Evolutionary conservation across 2,888 invertebrate genomes (phyloP), one percentile per base, ranked within the genome.

Genomic region (Ctena decussata): DNA sequence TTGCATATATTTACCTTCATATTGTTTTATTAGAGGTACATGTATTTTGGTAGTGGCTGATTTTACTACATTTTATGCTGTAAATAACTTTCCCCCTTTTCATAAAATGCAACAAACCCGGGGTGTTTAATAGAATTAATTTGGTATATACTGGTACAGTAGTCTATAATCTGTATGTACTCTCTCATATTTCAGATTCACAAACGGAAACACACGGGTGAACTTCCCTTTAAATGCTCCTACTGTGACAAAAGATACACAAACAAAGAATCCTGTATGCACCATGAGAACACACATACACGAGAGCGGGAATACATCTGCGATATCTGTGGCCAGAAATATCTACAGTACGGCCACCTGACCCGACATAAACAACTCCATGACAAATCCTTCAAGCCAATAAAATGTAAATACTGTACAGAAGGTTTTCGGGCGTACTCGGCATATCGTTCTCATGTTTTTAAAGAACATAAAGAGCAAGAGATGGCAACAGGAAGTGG

Each of bases 281-380:
- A 35, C 21, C 65, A 65, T 35, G 65, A 65, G 35, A 65, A 65
- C 65, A 65, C 65, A 12, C 65, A 65, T 18, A 65, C 65, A 21
- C 65, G 65, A 3, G 65, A 32, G 21, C 32, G 21, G 1, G 35
- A 35, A 32, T 65, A 65, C 35, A 35, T 65, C 32, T 65, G 65
- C 21, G 65, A 65, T 18, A 32, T 65, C 1, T 65, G 65, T 65
- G 65, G 65, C 2, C 65, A 65, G 65, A 65, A 11, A 35, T 65
- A 65, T 35, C 65, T 65, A 65, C 65, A 65, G 35, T 65, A 65
- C 21, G 65, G 65, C 35, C 65, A 65, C 24, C 35, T 65, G 18
- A 6, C 65, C 3, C 65, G 65, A 5, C 65, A 65, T 35, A 65
- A 65, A 65, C 32, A 35, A 35, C 65, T 65, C 8, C 65, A 65